Base-by-base conservation (phyloP, 1,140 invertebrate genomes). In the Lepidurus couesii region DNA sequence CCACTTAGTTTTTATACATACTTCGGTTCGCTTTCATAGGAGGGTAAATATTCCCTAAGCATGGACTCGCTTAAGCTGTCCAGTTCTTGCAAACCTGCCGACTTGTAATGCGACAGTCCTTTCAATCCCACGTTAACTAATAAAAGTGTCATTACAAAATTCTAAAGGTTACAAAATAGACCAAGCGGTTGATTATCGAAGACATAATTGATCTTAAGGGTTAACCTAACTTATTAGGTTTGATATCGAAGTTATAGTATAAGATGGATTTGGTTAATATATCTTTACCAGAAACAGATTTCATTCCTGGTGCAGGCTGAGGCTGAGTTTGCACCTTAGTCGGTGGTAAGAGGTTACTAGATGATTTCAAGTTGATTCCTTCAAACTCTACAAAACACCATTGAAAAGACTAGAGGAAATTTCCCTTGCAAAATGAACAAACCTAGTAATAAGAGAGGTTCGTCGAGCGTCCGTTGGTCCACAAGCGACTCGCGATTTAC, bases 41-140 rank as follows among this genome's bases (percentile, higher is more conserved):
- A 65, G 16, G 53, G 53, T 65, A 65, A 65, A 65, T 65, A 65
- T 16, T 65, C 53, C 13, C 53, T 65, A 16, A 65, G 53, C 13
- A 65, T 21, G 16, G 53, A 65, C 21, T 65, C 53, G 53, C 53
- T 65, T 65, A 65, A 65, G 21, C 53, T 65, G 53, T 65, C n/a
- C 53, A 65, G 8, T 65, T 65, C 53, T 65, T 65, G 53, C 53
- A 65, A 65, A 21, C 53, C 53, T 9, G 53, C 53, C 16, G 53
- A 65, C 53, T 65, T 65, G 53, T 11, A 21, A 16, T 13, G 53
- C 53, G 3, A 7, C 53, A 0, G 16, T 7, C 53, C 53, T 21
- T 16, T 65, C 4, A n/a, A 21, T n/a, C 53, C 53, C 10, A 16
- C 13, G 53, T 65, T 65, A 65, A n/a, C 53, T 11, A 65, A 10